Base-by-base conservation (phyloP, 2,888 invertebrate genomes). In the Epinotia brunnichana region DNA sequence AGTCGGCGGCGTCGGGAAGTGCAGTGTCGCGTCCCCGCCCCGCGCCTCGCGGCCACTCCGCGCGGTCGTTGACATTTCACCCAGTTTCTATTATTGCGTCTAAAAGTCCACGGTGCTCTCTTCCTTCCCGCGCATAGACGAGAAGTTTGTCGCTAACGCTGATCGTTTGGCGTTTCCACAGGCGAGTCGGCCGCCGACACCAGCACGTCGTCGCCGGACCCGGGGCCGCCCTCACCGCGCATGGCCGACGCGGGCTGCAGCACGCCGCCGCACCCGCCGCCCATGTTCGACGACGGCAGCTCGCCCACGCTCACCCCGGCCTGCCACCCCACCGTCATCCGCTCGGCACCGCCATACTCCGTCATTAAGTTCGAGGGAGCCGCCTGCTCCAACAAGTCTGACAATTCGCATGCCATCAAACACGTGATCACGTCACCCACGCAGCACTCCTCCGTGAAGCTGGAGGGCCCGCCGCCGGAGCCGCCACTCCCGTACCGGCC, bases 181-280 rank as follows among this genome's bases (percentile, higher is more conserved):
- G 96, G 96, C 94, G 98, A 97, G 95, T 97, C 97, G 90, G 96
- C 97, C 94, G 97, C 97, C 90, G 98, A 98, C 94, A 97, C 97
- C 89, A 97, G 97, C 91, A 97, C 97, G 89, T 97, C 97, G 89
- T 98, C 97, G 88, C 97, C 97, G 90, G 97, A 97, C 94, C 95
- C 96, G 82, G 96, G 96, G 90, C 97, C 97, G 88, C 95, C 96
- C 90, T 97, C 97, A 87, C 97, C 97, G 88, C 96, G 96, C 93
- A 95, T 95, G 94, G 95, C 95, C 86, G 94, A 94, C 91, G 94
- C 95, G 88, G 94, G 95, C 91, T 95, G 88, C 94, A 95, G 86
- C 94, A 89, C 93, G 94, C 94, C 89, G 92, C 94, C 90, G 91
- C 94, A 88, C 90, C 94, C 87, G 91, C 94, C 90, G 85, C 94